Evolutionary conservation across 2,888 invertebrate genomes (phyloP).

Genomic region (Acanthoscelides obtectus): DNA sequence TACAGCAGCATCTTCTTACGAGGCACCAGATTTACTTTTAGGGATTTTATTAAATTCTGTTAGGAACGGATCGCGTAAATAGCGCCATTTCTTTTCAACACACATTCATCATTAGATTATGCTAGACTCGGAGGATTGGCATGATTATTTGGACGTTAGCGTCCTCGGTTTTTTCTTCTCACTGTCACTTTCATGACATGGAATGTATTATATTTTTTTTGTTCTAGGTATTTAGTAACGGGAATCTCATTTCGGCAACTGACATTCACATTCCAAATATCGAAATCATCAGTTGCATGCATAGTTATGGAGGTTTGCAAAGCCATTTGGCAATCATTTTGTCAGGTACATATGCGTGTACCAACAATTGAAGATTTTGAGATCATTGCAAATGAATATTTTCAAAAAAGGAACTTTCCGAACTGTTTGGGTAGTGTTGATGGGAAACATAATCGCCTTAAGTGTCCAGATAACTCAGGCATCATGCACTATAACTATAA

Average conservation of each 20-base stretch:
- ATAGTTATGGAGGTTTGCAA: neutral
- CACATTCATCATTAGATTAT: neutral
- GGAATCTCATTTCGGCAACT: neutral
- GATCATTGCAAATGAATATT: no score
- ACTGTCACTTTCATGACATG: no score
- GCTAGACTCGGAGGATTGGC: neutral
- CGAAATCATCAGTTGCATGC: neutral
- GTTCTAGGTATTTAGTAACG: neutral
- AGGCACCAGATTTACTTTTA: constrained; percentile 8
- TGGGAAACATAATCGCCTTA: no score
- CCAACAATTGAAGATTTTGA: no score
- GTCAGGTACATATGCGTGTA: no score
- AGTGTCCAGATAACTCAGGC: no score
- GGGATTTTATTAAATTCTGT: constrained; percentile 13
- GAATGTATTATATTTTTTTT: neutral
- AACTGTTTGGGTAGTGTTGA: no score
- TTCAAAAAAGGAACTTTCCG: no score
- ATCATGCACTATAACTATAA: no score
- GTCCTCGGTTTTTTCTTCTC: no score
- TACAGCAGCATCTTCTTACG: neutral
- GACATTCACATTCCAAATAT: neutral
- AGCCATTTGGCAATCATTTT: no score
- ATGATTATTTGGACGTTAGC: neutral
- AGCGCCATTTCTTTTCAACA: constrained; percentile 12
- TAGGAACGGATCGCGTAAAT: constrained; percentile 9